A percentile compares a stretch with the other conserved stretches of the same genome.
Evolutionary conservation across 2,888 invertebrate species (phyloP).

Genomic region (Platerodrilus igneus): DNA sequence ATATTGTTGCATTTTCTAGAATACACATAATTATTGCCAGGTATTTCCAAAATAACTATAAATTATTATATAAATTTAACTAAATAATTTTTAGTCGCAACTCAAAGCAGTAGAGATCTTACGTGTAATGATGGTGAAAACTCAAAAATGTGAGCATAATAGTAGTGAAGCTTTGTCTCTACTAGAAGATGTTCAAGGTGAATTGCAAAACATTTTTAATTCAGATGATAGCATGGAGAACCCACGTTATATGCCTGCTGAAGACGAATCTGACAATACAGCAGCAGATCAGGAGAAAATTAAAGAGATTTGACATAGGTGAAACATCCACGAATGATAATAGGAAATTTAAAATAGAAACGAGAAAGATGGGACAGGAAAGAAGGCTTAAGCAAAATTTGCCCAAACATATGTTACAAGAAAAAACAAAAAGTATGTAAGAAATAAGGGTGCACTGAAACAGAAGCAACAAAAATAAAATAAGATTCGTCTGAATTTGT

Average conservation of each 20-base stretch:
- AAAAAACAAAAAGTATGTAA: not conserved
- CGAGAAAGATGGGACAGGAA: not conserved
- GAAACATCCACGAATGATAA: slow-evolving; percentile 3
- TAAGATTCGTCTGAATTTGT: slow-evolving; percentile 3
- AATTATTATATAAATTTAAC: slow-evolving; percentile 1
- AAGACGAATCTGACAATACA: not conserved
- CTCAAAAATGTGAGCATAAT: not conserved
- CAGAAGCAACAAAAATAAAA: not conserved
- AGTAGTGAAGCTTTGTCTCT: too few species aligned
- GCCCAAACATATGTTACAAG: not conserved
- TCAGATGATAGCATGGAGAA: not conserved
- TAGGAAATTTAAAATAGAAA: not conserved
- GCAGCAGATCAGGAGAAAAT: not conserved
- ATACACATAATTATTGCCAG: not conserved
- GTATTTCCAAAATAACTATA: not conserved
- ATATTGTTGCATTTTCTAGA: not conserved
- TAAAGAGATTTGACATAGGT: not conserved
- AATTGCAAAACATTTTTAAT: slow-evolving; percentile 3
- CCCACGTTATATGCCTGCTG: not conserved
- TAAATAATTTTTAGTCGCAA: too few species aligned
- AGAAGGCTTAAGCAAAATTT: slow-evolving; percentile 2
- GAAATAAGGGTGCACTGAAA: too few species aligned
- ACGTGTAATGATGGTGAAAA: slow-evolving; percentile 1
- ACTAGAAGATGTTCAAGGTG: too few species aligned
- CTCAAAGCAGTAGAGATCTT: not conserved